Percentiles rank a stretch among this genome's conserved stretches.
Conservation (phyloP, 1,140 invertebrate species). For the Magallana angulata region DNA sequence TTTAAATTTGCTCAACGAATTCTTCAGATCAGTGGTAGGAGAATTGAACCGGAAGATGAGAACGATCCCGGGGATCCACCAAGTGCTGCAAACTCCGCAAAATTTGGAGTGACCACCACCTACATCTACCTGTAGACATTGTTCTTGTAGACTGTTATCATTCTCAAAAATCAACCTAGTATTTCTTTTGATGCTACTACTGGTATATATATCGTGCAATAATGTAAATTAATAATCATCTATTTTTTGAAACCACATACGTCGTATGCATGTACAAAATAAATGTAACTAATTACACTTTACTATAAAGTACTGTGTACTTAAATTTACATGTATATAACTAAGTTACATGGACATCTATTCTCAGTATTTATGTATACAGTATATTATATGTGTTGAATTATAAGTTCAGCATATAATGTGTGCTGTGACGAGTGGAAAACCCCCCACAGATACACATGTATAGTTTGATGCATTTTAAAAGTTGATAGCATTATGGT, state of each 20-base stretch:
- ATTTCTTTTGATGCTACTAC: background rate
- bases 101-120: slow-evolving; percentile 58
- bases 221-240: background rate
- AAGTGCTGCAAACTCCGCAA: slow-evolving; percentile 58
- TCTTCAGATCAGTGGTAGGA: slow-evolving; percentile 43
- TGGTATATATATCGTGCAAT: slow-evolving; percentile 26
- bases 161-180: background rate
- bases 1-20: slow-evolving; percentile 62
- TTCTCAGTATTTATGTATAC: too few relatives aligned
- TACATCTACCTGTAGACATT: slow-evolving; percentile 61
- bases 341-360: too few relatives aligned
- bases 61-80: slow-evolving; percentile 55
- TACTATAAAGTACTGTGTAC: too few relatives aligned
- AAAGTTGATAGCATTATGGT: too few relatives aligned
- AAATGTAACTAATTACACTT: background rate
- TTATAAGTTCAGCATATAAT: too few relatives aligned
- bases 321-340: too few relatives aligned
- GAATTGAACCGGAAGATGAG: slow-evolving; percentile 23
- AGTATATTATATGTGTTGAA: too few relatives aligned
- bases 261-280: background rate
- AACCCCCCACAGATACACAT: too few relatives aligned
- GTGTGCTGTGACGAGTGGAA: too few relatives aligned
- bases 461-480: too few relatives aligned
- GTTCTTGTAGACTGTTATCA: background rate
- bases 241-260: too few relatives aligned